Conservation (phyloP, 2,797 vertebrate genomes). For the Poecile montanus region DNA sequence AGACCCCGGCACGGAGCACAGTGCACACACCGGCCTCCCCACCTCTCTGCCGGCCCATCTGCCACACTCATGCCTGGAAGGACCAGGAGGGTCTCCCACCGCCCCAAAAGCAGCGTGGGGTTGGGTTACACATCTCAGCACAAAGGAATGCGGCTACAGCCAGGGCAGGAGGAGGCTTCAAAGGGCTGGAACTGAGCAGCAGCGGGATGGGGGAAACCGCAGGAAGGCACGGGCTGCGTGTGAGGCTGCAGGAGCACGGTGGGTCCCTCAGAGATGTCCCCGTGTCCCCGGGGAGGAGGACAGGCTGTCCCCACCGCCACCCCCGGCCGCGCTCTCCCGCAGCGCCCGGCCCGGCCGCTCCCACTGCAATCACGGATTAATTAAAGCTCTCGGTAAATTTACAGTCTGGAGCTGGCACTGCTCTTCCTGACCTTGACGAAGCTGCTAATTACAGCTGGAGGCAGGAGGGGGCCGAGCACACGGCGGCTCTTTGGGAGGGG, state of each 20-base stretch:
- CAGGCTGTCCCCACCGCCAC: neutral
- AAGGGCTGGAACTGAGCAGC: neutral
- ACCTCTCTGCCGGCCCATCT: neutral
- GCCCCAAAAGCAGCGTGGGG: neutral
- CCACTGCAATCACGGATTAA: slow-evolving; percentile 14
- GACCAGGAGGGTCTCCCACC: neutral
- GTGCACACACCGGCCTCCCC: fast-evolving
- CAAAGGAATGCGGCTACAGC: slow-evolving; percentile 56
- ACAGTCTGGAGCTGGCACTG: neutral
- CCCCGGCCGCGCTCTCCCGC: neutral
- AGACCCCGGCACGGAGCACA: fast-evolving
- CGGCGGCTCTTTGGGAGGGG: fast-evolving
- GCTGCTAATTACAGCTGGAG: slow-evolving; percentile 50
- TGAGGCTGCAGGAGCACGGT: neutral
- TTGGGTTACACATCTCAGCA: slow-evolving; percentile 56
- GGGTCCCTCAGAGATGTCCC: neutral
- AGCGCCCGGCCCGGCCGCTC: neutral
- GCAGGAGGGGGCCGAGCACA: neutral
- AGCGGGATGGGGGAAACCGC: neutral
- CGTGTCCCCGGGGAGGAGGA: neutral
- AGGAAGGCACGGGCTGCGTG: neutral
- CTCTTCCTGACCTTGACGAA: slow-evolving; percentile 23
- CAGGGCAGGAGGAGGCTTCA: neutral
- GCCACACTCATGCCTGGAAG: neutral
- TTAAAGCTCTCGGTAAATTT: slow-evolving; percentile 8